phyloP scores from a whole-genome alignment of 2,888 invertebrate species.

The Mimachlamys varia region DNA sequence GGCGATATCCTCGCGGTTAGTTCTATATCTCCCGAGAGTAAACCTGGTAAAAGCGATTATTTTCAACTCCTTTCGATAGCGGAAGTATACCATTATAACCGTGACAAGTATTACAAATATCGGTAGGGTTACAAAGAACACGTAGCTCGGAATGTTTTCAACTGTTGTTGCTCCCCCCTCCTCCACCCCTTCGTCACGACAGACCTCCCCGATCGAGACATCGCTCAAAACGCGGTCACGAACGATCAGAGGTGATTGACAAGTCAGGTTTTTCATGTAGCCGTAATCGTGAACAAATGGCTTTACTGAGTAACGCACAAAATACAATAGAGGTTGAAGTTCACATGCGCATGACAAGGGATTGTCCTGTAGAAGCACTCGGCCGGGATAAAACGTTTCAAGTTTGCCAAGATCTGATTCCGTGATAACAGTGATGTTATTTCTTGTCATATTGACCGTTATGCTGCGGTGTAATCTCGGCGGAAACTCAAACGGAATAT shows the following conservation, averaged over 20 bases:
- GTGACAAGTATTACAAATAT: neutral
- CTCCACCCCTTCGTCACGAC: neutral
- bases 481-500: neutral
- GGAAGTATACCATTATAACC: neutral
- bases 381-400: neutral
- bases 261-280: neutral
- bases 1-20: neutral
- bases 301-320: neutral
- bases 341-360: neutral
- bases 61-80: neutral
- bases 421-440: neutral
- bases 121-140: neutral
- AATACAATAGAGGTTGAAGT: neutral
- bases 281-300: neutral
- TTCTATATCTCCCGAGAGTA: neutral
- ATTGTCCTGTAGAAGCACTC: neutral
- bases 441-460: neutral
- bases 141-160: neutral
- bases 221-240: neutral
- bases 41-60: neutral
- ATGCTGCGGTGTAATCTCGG: neutral
- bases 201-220: neutral
- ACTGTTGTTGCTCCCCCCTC: neutral
- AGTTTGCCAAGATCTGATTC: neutral
- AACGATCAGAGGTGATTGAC: neutral